Base-by-base conservation (phyloP, 2,797 vertebrate species). In the Brachyalestes nurse region DNA sequence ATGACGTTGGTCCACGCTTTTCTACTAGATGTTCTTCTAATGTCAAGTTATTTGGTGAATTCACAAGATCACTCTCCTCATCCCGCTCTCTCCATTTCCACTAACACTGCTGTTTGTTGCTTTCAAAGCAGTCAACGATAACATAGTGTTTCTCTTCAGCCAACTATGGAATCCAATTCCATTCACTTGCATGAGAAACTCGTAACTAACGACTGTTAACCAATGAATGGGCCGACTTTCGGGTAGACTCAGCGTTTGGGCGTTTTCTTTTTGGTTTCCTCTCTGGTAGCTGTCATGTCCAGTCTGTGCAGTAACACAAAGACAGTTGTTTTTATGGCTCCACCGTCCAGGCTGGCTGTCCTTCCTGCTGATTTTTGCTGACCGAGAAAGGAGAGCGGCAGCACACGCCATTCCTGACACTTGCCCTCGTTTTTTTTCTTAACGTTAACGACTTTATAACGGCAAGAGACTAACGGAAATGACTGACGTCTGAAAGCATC, bases 401-500 rank as follows among this genome's bases (percentile, higher is more conserved):
- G 86, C 86, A 78, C 90, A 79, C 88, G 87, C 88, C 91, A 92
- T 93, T 93, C 92, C 92, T 94, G 93, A 92, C 92, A 92, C 92
- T 92, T 93, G 91, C 92, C 92, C 91, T 88, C 85, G 87, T 89
- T 42, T 60, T 45, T 21, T 69, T 90, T 90, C 91, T 57, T 92
- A 91, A 91, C 90, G 89, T 92, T 90, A 90, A 92, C 90, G 87
- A 93, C 92, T 93, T 93, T 93, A 91, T 92, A 93, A 90, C 91
- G 89, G 86, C 91, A 93, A 87, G 90, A 93, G 92, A 93, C 93
- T 90, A 92, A 93, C 91, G 88, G 92, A 92, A 92, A 91, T 92
- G 90, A 93, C 90, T 89, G 92, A 92, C 91, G 90, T 91, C 93
- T 92, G 92, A 93, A 97, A 97, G 96, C 96, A 95, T 95, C 95